Evolutionary conservation across 2,888 invertebrate species (phyloP), one percentile per base, ranked within the genome.

Genomic region (Lasius platythorax): DNA sequence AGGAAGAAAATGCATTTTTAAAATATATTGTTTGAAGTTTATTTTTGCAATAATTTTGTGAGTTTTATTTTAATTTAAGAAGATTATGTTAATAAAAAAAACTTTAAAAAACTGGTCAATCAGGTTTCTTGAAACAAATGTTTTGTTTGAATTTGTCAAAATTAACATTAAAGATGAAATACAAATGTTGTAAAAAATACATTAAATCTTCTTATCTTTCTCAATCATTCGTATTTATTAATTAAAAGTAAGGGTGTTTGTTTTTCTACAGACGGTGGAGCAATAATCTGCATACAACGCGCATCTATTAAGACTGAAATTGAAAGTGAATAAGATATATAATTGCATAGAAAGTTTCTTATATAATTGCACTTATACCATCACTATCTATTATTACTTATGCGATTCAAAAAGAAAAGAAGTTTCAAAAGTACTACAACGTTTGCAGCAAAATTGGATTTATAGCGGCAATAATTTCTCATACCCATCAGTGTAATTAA

Each of bases 401-500:
- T 76, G 2, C 9, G 18, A 43, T 33, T 23, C 64, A 2, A 18
- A 40, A 56, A 72, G 9, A 5, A 61, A 40, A 1, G 0, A 53
- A 40, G 3, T 3, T 23, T 23, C 40, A 40, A 53, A 76, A 8
- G 23, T n/a, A 50, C 1, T 64, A 15, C 50, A n/a, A 50, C 1
- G 30, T 5, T 18, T 58, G 4, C 9, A 18, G 46, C 18, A 28
- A 18, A 66, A 18, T 8, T 33, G 3, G 3, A 76, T 53, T 18
- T 76, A 9, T 33, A 53, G 37, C 12, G 6, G 18, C 5, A 15
- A 64, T 28, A 23, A 76, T 37, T 43, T 28, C 66, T 40, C 28
- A 23, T n/a, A 33, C 2, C 1, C 12, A 53, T 40, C n/a, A 76
- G 18, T 66, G 11, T 68, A 68, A 78, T 56, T 78, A 30, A 67